Evolutionary conservation across 64 coral and sea anemone species (phyloP), one percentile per base, ranked within the genome.

Genomic region (Pocillopora damicornis): DNA sequence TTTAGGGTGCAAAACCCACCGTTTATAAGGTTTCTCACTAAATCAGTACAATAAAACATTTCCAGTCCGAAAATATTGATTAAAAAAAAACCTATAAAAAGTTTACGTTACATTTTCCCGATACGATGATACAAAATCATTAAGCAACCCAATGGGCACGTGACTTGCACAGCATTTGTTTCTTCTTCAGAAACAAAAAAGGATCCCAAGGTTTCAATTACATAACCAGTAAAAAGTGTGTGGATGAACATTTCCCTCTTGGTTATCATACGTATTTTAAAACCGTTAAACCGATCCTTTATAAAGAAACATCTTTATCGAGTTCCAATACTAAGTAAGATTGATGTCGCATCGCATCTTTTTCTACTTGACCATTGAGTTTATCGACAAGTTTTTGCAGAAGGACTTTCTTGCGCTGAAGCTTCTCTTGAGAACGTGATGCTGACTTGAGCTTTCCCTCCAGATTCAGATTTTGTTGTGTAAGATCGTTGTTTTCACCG

Each of bases 341-440:
- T 23, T 99, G 97, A 51, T 51, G 42, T 16, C 89, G 77, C 11
- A 95, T 60, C 0, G 86, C 83, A 37, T 99, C 93, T 60, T 99
- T 92, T 74, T 88, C 90, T 35, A 95, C 77, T 35, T 90, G 93
- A 22, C 76, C 75, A 79, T 90, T 95, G 0, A 99, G 90, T 67
- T 92, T 99, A 11, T 99, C 93, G 11, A 99, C 93, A 15, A 95
- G 90, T 51, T 95, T 90, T 56, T 99, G 93, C 7, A 99, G 77
- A 37, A 99, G 77, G 30, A 88, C 73, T 5, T 94, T 94, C 57
- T 95, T 99, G 64, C 93, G 77, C 66, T 95, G 87, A 10, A 99
- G 93, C 61, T 92, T 92, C 25, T 95, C 90, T 17, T 94, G 93
- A 11, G 93, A 95, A 11, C 75, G 92, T 13, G 90, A 81, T 2